Percentiles rank a stretch among this genome's conserved stretches.
These are phyloP conservation scores for Linnaemya vulpina DNA, from an alignment of 2,888 invertebrate genomes.

Conservation along the genomic window DNA sequence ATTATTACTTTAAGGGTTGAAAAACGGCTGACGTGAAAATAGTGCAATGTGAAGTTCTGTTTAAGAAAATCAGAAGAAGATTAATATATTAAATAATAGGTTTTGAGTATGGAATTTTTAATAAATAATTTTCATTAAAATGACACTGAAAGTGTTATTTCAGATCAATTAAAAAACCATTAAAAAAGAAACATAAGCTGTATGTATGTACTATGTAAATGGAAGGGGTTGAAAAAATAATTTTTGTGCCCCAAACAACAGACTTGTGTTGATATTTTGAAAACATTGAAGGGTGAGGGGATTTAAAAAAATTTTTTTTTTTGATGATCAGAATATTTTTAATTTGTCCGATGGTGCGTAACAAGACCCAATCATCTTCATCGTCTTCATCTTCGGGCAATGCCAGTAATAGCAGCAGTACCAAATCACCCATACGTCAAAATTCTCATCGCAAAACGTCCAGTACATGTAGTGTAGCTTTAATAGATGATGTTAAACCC, in stretches of 20 bases:
- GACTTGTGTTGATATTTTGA: conserved; percentile 21
- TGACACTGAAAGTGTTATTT: background rate
- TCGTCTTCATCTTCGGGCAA: conserved; percentile 77
- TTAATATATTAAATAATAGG: background rate
- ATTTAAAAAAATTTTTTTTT: conserved; percentile 46
- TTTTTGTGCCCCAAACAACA: conserved; percentile 41
- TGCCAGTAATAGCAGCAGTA: conserved; percentile 79
- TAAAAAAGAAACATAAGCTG: background rate
- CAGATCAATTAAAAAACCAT: background rate
- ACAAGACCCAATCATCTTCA: conserved; percentile 82
- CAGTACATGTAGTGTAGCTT: conserved; percentile 80
- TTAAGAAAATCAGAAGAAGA: conserved; percentile 25
- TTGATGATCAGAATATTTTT: background rate
- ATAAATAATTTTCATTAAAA: conserved; percentile 5
- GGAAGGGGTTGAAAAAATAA: conserved; percentile 37
- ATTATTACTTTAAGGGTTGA: conserved; percentile 55
- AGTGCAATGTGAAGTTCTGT: conserved; percentile 47
- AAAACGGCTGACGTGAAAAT: conserved; percentile 56
- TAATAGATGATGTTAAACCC: conserved; percentile 79
- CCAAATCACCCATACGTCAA: conserved; percentile 80
- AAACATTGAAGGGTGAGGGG: conserved; percentile 36
- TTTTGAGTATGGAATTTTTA: background rate
- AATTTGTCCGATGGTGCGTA: conserved; percentile 81
- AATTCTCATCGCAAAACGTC: conserved; percentile 80
- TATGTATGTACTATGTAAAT: background rate